Conservation (phyloP, 2,888 invertebrate species). For the Argyra leucocephala region DNA sequence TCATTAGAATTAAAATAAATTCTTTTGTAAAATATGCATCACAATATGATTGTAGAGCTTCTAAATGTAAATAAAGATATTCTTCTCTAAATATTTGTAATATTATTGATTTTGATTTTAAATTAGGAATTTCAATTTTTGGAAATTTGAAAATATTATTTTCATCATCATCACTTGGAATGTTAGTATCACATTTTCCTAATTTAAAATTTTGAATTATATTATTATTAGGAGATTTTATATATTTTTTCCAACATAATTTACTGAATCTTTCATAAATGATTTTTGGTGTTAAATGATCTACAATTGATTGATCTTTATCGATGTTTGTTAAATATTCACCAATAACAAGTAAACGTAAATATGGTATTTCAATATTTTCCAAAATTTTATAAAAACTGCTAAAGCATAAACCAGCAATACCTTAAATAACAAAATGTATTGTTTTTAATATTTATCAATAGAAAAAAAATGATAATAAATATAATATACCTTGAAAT, state of each 20-base stretch:
- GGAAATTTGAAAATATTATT: constrained; percentile 12
- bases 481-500: constrained; percentile 28
- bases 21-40: constrained; percentile 30
- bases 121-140: constrained; percentile 23
- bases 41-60: constrained; percentile 33
- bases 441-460: too few relatives aligned
- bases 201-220: neutral
- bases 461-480: too few relatives aligned
- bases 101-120: constrained; percentile 16
- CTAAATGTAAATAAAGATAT: constrained; percentile 32
- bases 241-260: constrained; percentile 34
- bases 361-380: constrained; percentile 31
- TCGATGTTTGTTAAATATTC: constrained; percentile 32
- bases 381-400: constrained; percentile 12
- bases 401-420: too few relatives aligned
- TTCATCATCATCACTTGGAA: neutral
- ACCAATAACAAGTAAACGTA: constrained; percentile 35
- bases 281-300: constrained; percentile 32
- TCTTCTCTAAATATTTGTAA: constrained; percentile 28
- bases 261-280: constrained; percentile 32
- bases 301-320: constrained; percentile 16
- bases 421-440: too few relatives aligned
- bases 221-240: constrained; percentile 19
- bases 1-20: constrained; percentile 19
- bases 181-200: neutral